Evolutionary conservation across 2,888 invertebrate species (phyloP).

Genomic region (Nemoura dubitans): DNA sequence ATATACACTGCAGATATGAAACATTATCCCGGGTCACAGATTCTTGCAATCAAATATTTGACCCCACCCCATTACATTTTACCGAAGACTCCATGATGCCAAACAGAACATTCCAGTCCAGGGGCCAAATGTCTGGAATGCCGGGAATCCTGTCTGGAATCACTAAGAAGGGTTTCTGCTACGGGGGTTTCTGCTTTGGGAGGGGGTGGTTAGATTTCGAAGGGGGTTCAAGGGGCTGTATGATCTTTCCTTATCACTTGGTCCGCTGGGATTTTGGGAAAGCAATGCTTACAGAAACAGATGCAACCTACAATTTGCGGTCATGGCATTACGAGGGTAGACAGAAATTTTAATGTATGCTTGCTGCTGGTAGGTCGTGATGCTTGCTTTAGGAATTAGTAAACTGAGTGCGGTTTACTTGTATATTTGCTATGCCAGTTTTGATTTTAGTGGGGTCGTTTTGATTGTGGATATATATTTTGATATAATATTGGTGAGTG

Average conservation of each 20-base stretch:
- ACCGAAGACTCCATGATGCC: background rate
- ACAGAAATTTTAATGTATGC: background rate
- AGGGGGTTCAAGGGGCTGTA: background rate
- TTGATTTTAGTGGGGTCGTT: background rate
- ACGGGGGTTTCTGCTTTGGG: background rate
- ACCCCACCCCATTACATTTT: background rate
- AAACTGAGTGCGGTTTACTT: background rate
- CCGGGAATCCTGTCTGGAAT: background rate
- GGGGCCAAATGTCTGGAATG: background rate
- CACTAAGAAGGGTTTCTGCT: background rate
- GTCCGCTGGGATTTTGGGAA: background rate
- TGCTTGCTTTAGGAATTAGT: background rate
- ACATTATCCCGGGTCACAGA: constrained; percentile 4
- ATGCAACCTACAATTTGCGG: background rate
- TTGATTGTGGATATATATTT: too few relatives aligned
- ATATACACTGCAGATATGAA: background rate
- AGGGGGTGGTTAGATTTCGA: background rate
- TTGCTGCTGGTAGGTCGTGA: background rate
- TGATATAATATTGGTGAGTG: too few relatives aligned
- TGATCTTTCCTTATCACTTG: background rate
- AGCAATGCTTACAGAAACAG: too few relatives aligned
- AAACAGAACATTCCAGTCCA: background rate
- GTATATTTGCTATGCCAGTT: background rate
- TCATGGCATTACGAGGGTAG: background rate
- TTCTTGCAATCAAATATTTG: background rate